Conservation (phyloP, 1,140 invertebrate species). For the Mycetomoellerius zeteki region DNA sequence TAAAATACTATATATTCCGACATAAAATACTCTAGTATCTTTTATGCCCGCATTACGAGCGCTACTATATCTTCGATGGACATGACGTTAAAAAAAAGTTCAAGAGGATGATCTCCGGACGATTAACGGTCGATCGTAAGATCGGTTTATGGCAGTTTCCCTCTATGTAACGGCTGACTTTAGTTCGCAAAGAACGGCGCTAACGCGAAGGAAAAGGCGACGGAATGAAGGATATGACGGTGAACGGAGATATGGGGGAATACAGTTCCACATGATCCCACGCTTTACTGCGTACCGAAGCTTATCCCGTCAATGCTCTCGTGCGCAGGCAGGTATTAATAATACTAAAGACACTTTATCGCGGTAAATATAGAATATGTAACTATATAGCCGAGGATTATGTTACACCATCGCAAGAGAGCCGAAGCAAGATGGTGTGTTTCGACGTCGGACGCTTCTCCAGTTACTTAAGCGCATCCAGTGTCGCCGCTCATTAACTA, state of each 20-base stretch:
- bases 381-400: slow-evolving; percentile 64
- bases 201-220: slow-evolving; percentile 5
- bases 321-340: slow-evolving; percentile 75
- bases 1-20: not conserved
- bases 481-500: slow-evolving; percentile 68
- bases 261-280: slow-evolving; percentile 46
- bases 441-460: slow-evolving; percentile 23
- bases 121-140: slow-evolving; percentile 47
- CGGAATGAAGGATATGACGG: not conserved
- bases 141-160: slow-evolving; percentile 53
- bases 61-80: not conserved
- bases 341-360: slow-evolving; percentile 78
- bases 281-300: slow-evolving; percentile 73
- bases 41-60: slow-evolving; percentile 14
- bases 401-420: slow-evolving; percentile 62
- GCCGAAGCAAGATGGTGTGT: slow-evolving; percentile 13
- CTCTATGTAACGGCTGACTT: slow-evolving; percentile 56
- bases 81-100: not conserved
- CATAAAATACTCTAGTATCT: not conserved
- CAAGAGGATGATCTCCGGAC: slow-evolving; percentile 33
- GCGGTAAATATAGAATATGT: slow-evolving; percentile 67
- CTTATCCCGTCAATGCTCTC: slow-evolving; percentile 70
- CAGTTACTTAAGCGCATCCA: slow-evolving; percentile 54
- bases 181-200: slow-evolving; percentile 15
- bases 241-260: not conserved